Conservation (phyloP, 2,113 vertebrate species). For the Ailuropoda melanoleuca region DNA sequence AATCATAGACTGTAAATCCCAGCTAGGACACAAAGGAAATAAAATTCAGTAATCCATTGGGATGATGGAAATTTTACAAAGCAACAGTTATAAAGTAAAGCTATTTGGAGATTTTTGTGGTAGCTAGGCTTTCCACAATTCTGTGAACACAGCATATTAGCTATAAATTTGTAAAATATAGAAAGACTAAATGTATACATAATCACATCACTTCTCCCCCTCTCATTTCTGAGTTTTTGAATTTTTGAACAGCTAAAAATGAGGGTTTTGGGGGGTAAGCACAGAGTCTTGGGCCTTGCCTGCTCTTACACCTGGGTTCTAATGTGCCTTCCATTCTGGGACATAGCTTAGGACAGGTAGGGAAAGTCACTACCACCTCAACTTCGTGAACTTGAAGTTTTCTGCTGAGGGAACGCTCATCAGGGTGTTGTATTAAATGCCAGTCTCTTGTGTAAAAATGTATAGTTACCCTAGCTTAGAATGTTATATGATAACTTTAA, state of each 20-base stretch:
- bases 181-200: not conserved
- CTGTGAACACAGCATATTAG: not conserved
- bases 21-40: not conserved
- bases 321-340: not conserved
- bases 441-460: not conserved
- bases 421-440: not conserved
- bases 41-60: not conserved
- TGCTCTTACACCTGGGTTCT: not conserved
- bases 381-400: not conserved
- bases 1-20: not conserved
- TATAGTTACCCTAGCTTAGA: not conserved
- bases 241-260: not conserved
- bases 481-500: not conserved
- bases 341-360: not conserved
- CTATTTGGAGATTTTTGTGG: not conserved
- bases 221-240: slow-evolving; percentile 7
- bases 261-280: not conserved
- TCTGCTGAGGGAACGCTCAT: not conserved
- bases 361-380: not conserved
- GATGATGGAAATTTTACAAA: not conserved
- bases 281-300: not conserved
- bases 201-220: not conserved
- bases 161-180: not conserved
- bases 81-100: not conserved
- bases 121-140: not conserved